Base-by-base conservation (phyloP, 2,113 vertebrate species). In the Lampris megalopsis region DNA sequence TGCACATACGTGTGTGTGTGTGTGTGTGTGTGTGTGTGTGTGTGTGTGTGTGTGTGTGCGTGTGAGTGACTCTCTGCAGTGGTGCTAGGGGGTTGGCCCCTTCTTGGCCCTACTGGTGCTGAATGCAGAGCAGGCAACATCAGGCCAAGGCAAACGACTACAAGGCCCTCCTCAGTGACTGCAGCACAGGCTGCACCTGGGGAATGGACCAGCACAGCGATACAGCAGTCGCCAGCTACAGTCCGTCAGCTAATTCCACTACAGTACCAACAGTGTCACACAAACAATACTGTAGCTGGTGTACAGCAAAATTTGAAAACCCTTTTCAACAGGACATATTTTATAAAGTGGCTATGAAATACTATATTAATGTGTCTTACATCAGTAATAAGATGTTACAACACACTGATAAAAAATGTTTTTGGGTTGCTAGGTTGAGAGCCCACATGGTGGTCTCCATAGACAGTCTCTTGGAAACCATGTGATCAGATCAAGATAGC, bases 101-200 rank as follows among this genome's bases (percentile, higher is more conserved):
- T 75, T 75, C 79, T 68, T 69, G 40, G 76, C 59, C 79, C 63
- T 58, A 81, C 83, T 88, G 83, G 64, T 83, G 86, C 84, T 93
- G 91, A 90, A 93, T 93, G 90, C 89, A 92, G 90, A 92, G 86
- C 86, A 91, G 86, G 70, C 84, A 88, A 80, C 68, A 58, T 71
- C 79, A 71, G 88, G 86, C 86, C 70, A n/a, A 81, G 85, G 91
- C 89, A 89, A 91, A 92, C 71, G 85, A 92, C 87, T 93, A 91
- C 91, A 90, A 91, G 91, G 90, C 92, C 70, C 86, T 92, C 90
- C 87, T 90, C 88, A 89, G 90, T 91, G 88, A 89, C 89, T 91
- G 91, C 89, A 88, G 87, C 89, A 84, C 66, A 75, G 81, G 53
- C 84, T 89, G 89, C 91, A 92, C 87, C 86, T 87, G 90, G 85